These are phyloP conservation scores for Philantomba maxwellii DNA, from an alignment of 2,113 vertebrate genomes.

Conservation along the genomic window DNA sequence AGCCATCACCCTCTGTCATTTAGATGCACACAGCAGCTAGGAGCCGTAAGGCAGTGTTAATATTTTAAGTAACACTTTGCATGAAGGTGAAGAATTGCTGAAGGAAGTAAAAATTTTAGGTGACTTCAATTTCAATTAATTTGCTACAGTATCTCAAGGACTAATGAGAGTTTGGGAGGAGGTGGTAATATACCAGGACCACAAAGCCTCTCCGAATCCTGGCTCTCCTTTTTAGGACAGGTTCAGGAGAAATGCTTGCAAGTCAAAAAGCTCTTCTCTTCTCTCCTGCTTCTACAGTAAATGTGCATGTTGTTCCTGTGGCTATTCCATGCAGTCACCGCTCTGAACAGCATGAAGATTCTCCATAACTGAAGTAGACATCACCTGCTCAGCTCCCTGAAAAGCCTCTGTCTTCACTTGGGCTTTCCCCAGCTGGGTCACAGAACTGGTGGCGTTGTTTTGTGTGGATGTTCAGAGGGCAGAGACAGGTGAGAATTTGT, in stretches of 20 bases:
- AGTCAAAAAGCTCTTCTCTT: background rate
- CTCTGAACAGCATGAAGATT: background rate
- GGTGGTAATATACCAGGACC: background rate
- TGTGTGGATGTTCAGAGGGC: slow-evolving; percentile 14
- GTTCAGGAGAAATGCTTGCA: background rate
- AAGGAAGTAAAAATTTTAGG: slow-evolving; percentile 33
- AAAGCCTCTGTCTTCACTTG: background rate
- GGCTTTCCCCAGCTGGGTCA: slow-evolving; percentile 20
- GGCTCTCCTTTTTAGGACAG: background rate
- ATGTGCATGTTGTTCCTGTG: background rate
- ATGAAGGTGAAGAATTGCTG: slow-evolving; percentile 40
- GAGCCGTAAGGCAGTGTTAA: background rate
- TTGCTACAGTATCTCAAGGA: slow-evolving; percentile 8
- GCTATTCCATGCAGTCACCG: background rate
- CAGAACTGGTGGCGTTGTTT: background rate
- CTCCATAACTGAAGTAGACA: background rate
- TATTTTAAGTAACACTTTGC: slow-evolving; percentile 53
- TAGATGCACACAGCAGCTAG: background rate
- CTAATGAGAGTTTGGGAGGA: slow-evolving; percentile 1
- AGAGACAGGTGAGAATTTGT: background rate
- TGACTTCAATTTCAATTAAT: slow-evolving; percentile 54
- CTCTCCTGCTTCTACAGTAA: slow-evolving; percentile 4
- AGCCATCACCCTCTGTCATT: background rate
- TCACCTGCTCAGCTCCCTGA: background rate
- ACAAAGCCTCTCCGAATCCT: background rate